Conservation (phyloP, 2,797 vertebrate species). For the Danionella dracula region DNA sequence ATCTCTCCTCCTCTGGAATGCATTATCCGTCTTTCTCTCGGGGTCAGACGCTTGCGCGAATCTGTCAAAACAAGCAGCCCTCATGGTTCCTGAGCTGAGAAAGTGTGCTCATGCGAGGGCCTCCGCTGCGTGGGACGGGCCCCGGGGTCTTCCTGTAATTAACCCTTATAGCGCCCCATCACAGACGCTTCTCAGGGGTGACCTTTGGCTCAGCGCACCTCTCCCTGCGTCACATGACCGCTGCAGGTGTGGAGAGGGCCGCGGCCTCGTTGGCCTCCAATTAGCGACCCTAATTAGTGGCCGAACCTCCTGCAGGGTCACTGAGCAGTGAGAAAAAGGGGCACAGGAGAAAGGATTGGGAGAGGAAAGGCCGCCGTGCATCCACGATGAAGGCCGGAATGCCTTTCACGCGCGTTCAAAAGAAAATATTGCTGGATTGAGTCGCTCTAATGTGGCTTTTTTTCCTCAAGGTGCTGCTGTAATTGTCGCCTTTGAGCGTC, state of each 20-base stretch:
- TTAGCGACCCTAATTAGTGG: constrained; percentile 85
- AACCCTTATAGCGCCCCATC: constrained; percentile 53
- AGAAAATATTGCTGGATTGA: constrained; percentile 13
- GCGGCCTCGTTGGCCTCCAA: constrained; percentile 71
- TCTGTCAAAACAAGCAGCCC: constrained; percentile 69
- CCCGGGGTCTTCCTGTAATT: constrained; percentile 67
- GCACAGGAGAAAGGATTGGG: constrained; percentile 26
- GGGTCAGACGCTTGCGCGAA: constrained; percentile 63
- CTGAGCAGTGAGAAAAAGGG: constrained; percentile 62
- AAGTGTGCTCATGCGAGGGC: constrained; percentile 48
- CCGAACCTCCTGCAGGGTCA: constrained; percentile 70
- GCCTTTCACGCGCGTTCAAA: constrained; percentile 12
- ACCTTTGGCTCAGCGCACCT: constrained; percentile 71
- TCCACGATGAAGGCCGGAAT: constrained; percentile 51
- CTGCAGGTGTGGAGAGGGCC: constrained; percentile 90
- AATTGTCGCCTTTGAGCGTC: not conserved
- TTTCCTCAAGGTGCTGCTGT: not conserved
- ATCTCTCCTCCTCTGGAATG: constrained; percentile 57
- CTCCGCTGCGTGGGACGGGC: constrained; percentile 52
- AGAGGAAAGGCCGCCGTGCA: constrained; percentile 16
- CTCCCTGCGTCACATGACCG: constrained; percentile 75
- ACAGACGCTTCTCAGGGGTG: constrained; percentile 23
- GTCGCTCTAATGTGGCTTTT: not conserved
- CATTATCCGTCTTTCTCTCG: constrained; percentile 45
- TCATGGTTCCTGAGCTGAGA: constrained; percentile 59